Base-by-base conservation (phyloP, 1,140 invertebrate genomes). In the Uloborus diversus region DNA sequence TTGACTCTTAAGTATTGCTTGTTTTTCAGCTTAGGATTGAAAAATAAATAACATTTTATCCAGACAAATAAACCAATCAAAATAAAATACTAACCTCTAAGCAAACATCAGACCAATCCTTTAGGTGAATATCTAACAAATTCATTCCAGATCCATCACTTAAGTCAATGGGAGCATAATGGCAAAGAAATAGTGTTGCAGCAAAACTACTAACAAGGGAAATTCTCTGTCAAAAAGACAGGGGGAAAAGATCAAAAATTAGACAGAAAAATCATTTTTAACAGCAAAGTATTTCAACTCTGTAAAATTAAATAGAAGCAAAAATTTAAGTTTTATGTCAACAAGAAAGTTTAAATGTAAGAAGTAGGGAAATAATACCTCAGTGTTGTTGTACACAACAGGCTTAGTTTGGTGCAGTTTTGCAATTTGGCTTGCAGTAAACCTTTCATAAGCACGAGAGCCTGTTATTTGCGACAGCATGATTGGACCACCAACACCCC, bases 91-190 rank as follows among this genome's bases (percentile, higher is more conserved):
- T 27, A 80, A 91, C 93, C 87, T 95, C 89, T 4, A 97, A 85
- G 84, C 94, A 92, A 25, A 89, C 84, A 33, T 90, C 85, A 78
- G 91, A 90, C 97, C 96, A 99, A 49, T 88, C 88, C 88, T 93
- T 94, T 0, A 86, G 90, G 35, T 87, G 89, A 47, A 99, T 95
- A 86, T 99, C 92, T 73, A 99, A 87, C 17, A 99, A 88, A 88
- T 99, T 99, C 96, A 98, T 99, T 32, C 97, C 97, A 3, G 96
- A 98, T 0, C 92, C 96, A 88, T 99, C 97, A 0, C 94, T 92
- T 80, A 90, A 90, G 86, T 99, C 97, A 61, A 99, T 96, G 0
- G 94, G 91, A 0, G 95, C 96, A 84, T 96, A 94, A 83, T 91
- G 88, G 1, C 96, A 96, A n/a, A 96, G 85, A 83, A 99, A 94